A percentile compares a stretch with the other conserved stretches of the same genome.
These are phyloP conservation scores for Liposcelis brunnea DNA, from an alignment of 2,888 invertebrate species.

Conservation along the genomic window DNA sequence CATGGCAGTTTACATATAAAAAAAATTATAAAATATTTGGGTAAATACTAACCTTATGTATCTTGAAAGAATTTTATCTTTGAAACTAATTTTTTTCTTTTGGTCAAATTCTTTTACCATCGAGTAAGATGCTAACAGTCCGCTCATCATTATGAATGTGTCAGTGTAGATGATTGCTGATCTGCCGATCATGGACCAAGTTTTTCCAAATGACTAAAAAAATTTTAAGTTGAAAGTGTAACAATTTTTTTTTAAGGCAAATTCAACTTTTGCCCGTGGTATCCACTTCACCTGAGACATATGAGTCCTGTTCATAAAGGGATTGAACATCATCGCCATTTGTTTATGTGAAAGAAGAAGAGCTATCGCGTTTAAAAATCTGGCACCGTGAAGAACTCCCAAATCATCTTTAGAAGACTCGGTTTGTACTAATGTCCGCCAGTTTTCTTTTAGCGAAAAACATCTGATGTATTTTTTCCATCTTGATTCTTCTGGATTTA, in stretches of 20 bases:
- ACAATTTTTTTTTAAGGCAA: too few relatives aligned
- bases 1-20: too few relatives aligned
- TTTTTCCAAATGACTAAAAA: conserved; percentile 25
- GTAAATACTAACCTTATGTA: conserved; percentile 39
- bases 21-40: too few relatives aligned
- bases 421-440: conserved; percentile 28
- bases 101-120: conserved; percentile 34
- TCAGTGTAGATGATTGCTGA: conserved; percentile 45
- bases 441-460: conserved; percentile 34
- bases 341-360: conserved; percentile 38
- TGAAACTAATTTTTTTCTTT: conserved; percentile 32
- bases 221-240: conserved; percentile 6
- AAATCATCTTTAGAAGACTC: conserved; percentile 29
- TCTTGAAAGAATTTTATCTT: conserved; percentile 31
- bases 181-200: conserved; percentile 40
- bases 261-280: too few relatives aligned
- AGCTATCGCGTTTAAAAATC: conserved; percentile 36
- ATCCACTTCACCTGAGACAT: conserved; percentile 35
- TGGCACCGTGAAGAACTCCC: conserved; percentile 34
- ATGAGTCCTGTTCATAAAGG: conserved; percentile 36
- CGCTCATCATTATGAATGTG: conserved; percentile 40
- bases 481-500: background rate
- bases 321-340: conserved; percentile 39
- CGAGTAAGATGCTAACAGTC: conserved; percentile 36
- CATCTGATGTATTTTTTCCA: background rate